Evolutionary conservation across 1,140 invertebrate species (phyloP), one percentile per base, ranked within the genome.

Genomic region (Oncopeltus fasciatus): DNA sequence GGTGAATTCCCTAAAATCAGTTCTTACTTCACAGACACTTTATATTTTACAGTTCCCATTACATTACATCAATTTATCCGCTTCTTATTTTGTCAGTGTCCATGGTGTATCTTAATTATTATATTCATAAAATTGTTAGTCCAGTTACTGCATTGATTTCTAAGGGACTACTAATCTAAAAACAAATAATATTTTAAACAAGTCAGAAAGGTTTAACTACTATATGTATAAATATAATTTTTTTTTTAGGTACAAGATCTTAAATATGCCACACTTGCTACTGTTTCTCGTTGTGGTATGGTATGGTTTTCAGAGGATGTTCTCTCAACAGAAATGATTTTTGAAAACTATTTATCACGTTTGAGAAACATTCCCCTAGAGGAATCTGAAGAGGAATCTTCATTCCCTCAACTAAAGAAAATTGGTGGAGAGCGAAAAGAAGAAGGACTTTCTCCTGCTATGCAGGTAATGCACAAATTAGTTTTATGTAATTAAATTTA

Each of bases 251-350:
- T 98, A 1, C 94, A 99, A 81, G 96, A 99, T 77, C 75, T 99
- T 67, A 95, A 95, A 74, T 98, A 95, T 74, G 97, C 97, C 4
- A 99, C 97, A 0, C 76, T 99, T 59, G 97, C 97, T 14, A 99
- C 97, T 0, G 97, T 99, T 0, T 98, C 94, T 14, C 92, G 97
- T 74, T 99, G 97, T 75, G 97, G 97, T 64, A 97, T 98, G 94
- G 92, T 97, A 38, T 98, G 94, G 94, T 97, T 97, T 81, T 93
- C 89, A 3, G 93, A 96, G 75, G 93, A 97, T 75, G 95, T 99
- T 1, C 80, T 99, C 2, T 92, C 93, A 0, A 95, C 92, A 0
- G 95, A 98, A 76, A 99, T 99, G 95, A 92, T 99, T 64, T 98
- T 97, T 73, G 92, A 98, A 69, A 94, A 98, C 74, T 99, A 94